Evolutionary conservation across 2,888 invertebrate species (phyloP), one percentile per base, ranked within the genome.

Genomic region (Synergus itoensis): DNA sequence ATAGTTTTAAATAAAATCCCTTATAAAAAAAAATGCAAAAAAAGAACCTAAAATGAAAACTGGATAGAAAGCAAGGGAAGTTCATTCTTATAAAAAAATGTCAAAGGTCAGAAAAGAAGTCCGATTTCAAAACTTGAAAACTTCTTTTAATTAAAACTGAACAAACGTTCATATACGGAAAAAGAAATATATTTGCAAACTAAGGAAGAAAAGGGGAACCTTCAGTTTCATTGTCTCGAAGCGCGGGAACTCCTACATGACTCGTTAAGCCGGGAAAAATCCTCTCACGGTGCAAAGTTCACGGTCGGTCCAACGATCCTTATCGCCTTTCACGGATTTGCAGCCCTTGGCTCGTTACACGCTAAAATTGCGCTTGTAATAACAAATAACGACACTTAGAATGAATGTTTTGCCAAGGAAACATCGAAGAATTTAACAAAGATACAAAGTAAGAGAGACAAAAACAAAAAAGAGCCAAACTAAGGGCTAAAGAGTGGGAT

Each of bases 241-340:
- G 69, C 69, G 69, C 69, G 69, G 48, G 69, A 69, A 69, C 48
- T 69, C 45, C 9, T 69, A 48, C 69, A 48, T 16, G 48, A 48
- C 45, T 69, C 69, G 48, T 69, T 69, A 69, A 48, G 16, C 48
- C 48, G 48, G 87, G 87, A 88, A 89, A 89, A 86, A 85, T 86
- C 86, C 88, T 90, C 90, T 89, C 90, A 90, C 90, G 89, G 89
- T 89, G 86, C 88, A 88, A 87, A 89, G 90, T 89, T 90, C 89
- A 90, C 84, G 89, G 89, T 82, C 88, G 85, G 65, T 83, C 80
- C 81, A 80, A 82, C 80, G 85, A 85, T 84, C 79, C 77, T 83
- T 84, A 82, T 86, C 84, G 85, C 81, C 80, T 21, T 80, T 81
- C 83, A 84, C 83, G 81, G 78, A 80, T 81, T 81, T 81, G 77